Percentiles rank a stretch among this genome's conserved stretches.
phyloP scores from a whole-genome alignment of 2,888 invertebrate genomes.

The Phlogophora meticulosa region DNA sequence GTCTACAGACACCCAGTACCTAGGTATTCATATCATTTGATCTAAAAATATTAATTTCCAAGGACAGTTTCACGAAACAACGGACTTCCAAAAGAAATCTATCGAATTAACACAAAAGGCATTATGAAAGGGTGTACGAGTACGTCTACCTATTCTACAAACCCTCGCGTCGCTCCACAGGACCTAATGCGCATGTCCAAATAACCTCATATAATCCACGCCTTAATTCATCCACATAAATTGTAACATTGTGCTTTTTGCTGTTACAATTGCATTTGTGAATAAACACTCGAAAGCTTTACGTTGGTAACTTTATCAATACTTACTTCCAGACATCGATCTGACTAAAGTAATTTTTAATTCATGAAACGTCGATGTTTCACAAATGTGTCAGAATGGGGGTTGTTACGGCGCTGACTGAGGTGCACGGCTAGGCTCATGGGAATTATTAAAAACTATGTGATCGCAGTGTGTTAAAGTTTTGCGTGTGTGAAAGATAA shows the following conservation, averaged over 20 bases:
- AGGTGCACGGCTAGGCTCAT: constrained; percentile 46
- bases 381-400: constrained; percentile 53
- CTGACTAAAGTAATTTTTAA: constrained; percentile 43
- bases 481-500: constrained; percentile 78
- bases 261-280: constrained; percentile 69
- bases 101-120: constrained; percentile 32
- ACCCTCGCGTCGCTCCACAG: constrained; percentile 48
- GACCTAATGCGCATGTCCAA: constrained; percentile 86
- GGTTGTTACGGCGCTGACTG: constrained; percentile 52
- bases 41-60: constrained; percentile 6
- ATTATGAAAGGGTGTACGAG: constrained; percentile 34
- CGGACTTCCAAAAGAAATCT: constrained; percentile 6
- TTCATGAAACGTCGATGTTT: constrained; percentile 57
- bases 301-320: constrained; percentile 57
- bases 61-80: constrained; percentile 8
- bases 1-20: background rate
- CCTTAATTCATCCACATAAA: constrained; percentile 82
- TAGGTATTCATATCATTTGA: background rate
- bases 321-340: constrained; percentile 32
- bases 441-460: constrained; percentile 70
- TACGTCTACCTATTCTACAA: constrained; percentile 42
- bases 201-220: constrained; percentile 89
- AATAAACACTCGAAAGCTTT: constrained; percentile 69
- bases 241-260: constrained; percentile 75
- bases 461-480: constrained; percentile 76